Conservation (phyloP, 1,140 invertebrate species). For the Andricus grossulariae region DNA sequence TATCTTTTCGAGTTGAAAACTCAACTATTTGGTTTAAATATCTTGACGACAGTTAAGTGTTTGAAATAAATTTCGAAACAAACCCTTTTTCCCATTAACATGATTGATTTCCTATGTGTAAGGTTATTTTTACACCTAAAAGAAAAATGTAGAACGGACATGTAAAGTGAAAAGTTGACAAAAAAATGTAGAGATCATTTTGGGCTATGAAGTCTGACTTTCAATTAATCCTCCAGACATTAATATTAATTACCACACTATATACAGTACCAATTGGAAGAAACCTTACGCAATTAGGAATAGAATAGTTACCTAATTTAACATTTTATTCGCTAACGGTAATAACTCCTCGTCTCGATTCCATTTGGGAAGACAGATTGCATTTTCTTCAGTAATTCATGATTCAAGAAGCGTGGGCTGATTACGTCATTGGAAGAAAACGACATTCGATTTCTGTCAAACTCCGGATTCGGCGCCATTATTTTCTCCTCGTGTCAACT, state of each 20-base stretch:
- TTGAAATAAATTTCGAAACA: no score
- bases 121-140: no score
- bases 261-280: neutral
- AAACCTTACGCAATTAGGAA: constrained; percentile 7
- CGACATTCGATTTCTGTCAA: constrained; percentile 24
- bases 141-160: no score
- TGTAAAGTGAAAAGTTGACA: no score
- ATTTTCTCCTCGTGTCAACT: neutral
- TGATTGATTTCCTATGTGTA: no score
- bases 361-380: constrained; percentile 23
- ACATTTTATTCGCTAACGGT: neutral
- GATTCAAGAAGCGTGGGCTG: constrained; percentile 24
- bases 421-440: constrained; percentile 10
- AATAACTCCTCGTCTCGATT: neutral
- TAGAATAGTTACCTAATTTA: constrained; percentile 21
- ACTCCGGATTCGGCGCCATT: constrained; percentile 11
- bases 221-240: neutral
- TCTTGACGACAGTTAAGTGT: no score
- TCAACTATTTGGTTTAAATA: no score
- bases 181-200: no score
- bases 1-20: no score
- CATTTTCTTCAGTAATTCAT: constrained; percentile 28
- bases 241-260: neutral
- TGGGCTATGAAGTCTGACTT: no score
- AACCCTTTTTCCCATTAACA: no score